A percentile compares a stretch with the other conserved stretches of the same genome.
phyloP scores from a whole-genome alignment of 2,113 vertebrate species.

The Cyphomyrus discorhynchus region DNA sequence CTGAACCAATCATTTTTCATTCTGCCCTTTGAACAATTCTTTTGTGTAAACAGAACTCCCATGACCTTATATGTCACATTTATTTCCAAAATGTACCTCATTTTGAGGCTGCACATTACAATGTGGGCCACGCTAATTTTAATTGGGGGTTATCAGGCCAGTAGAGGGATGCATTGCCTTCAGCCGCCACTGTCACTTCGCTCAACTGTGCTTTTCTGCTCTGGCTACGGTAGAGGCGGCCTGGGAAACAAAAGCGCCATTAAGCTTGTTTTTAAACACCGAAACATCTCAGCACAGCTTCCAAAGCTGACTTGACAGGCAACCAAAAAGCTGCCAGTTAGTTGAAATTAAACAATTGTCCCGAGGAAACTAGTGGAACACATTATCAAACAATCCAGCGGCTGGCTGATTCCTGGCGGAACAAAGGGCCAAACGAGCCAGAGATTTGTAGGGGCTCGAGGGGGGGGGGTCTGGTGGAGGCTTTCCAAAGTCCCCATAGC shows the following conservation, averaged over 20 bases:
- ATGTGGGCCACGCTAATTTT: not conserved
- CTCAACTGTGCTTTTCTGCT: constrained; percentile 28
- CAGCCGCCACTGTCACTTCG: constrained; percentile 14
- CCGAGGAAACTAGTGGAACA: constrained; percentile 29
- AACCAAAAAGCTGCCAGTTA: constrained; percentile 40
- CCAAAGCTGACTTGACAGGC: constrained; percentile 48
- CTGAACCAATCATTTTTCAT: not conserved
- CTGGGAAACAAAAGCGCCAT: constrained; percentile 45
- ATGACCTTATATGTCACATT: not conserved
- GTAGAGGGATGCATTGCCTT: not conserved
- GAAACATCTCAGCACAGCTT: constrained; percentile 42
- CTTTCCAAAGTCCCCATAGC: constrained; percentile 38
- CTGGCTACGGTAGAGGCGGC: constrained; percentile 41
- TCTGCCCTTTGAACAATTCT: not conserved
- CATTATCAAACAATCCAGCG: constrained; percentile 36
- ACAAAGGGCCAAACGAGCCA: constrained; percentile 29
- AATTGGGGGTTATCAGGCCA: not conserved
- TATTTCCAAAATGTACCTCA: not conserved
- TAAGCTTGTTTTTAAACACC: constrained; percentile 47
- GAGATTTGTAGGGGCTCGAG: constrained; percentile 22
- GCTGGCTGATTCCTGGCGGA: constrained; percentile 21
- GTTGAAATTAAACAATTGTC: constrained; percentile 49
- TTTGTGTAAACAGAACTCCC: not conserved
- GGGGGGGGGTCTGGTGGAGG: constrained; percentile 29
- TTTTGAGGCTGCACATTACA: not conserved